Conservation (phyloP, 1,140 invertebrate genomes). For the Lepidurus apus region DNA sequence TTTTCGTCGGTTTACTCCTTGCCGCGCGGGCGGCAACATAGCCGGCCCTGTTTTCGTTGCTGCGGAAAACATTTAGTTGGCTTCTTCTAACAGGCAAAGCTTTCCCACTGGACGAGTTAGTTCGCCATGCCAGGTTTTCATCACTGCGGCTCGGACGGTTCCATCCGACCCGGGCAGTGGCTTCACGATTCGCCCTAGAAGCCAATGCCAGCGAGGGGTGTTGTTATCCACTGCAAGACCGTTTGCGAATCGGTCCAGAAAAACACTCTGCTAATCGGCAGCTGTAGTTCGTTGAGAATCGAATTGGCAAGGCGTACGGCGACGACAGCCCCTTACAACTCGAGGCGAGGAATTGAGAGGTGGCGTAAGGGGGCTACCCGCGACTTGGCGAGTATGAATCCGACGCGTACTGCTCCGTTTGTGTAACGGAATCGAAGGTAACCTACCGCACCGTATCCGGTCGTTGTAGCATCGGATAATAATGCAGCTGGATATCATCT, state of each 20-base stretch:
- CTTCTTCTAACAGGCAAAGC: not conserved
- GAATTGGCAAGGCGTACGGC: not conserved
- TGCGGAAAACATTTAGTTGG: not conserved
- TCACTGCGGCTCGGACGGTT: no score
- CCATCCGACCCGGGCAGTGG: no score
- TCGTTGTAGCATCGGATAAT: conserved; percentile 41
- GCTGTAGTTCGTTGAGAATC: not conserved
- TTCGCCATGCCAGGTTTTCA: no score
- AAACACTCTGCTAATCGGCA: not conserved
- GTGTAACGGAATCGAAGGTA: conserved; percentile 37
- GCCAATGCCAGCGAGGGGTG: no score
- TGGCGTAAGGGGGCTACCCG: conserved; percentile 45
- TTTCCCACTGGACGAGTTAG: no score
- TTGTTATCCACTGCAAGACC: conserved; percentile 28
- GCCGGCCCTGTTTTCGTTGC: no score
- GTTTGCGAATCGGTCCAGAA: conserved; percentile 33
- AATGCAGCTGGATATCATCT: conserved; percentile 36
- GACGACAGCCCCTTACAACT: conserved; percentile 31
- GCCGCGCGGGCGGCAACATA: no score
- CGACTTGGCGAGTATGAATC: conserved; percentile 39
- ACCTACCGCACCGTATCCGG: conserved; percentile 40
- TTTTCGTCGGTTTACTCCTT: no score
- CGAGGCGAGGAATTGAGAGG: conserved; percentile 26
- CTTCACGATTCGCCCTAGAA: no score
- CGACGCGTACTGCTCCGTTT: no score